Percentiles rank a stretch among this genome's conserved stretches.
Evolutionary conservation across 2,797 vertebrate genomes (phyloP).

Genomic region (Cuniculus paca): DNA sequence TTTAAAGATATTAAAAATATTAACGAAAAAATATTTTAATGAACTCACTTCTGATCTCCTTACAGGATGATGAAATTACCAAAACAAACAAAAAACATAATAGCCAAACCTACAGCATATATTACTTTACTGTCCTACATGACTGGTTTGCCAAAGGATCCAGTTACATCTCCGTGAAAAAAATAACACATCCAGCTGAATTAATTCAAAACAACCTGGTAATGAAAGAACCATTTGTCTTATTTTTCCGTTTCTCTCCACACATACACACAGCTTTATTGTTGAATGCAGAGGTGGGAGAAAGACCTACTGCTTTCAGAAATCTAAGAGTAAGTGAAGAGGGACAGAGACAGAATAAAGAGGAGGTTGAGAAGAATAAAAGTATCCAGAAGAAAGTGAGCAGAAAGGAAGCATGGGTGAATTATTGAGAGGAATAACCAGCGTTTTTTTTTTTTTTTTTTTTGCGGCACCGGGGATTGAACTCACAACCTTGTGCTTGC

Average conservation of each 20-base stretch:
- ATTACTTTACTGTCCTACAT: not conserved
- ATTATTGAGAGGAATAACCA: not conserved
- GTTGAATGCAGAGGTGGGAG: slow-evolving; percentile 36
- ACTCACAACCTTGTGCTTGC: no score
- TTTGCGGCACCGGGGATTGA: no score
- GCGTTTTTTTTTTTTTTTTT: no score
- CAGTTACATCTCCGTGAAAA: slow-evolving; percentile 21
- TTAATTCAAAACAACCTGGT: slow-evolving; percentile 57
- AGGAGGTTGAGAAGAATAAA: not conserved
- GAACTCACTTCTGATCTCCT: slow-evolving; percentile 2
- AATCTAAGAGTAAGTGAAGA: not conserved
- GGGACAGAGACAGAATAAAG: not conserved
- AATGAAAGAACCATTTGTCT: slow-evolving; percentile 72
- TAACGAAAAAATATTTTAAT: not conserved
- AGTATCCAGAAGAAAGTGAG: not conserved
- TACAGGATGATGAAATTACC: slow-evolving; percentile 22
- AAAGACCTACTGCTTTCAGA: not conserved
- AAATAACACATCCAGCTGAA: slow-evolving; percentile 38
- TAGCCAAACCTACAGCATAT: not conserved
- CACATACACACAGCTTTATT: slow-evolving; percentile 53
- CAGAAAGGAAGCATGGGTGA: not conserved
- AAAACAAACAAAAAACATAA: not conserved
- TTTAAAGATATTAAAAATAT: not conserved
- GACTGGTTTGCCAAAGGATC: not conserved
- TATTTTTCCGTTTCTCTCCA: slow-evolving; percentile 51